Conservation (phyloP, 2,888 invertebrate genomes). For the Philopedon plagiatum region DNA sequence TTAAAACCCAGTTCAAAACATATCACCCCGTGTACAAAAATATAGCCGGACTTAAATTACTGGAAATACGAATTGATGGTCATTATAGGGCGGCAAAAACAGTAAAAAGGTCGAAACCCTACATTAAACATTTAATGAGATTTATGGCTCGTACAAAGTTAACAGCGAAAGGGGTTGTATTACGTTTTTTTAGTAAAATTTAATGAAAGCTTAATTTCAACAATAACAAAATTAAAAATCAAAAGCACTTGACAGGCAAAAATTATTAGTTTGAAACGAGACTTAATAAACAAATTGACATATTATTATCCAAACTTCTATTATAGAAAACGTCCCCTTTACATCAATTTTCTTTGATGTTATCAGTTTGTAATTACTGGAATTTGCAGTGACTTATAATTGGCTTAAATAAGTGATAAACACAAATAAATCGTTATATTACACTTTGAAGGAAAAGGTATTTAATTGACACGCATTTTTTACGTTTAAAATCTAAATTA, state of each 20-base stretch:
- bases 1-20: background rate
- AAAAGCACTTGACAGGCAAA: background rate
- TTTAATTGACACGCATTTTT: too few relatives aligned
- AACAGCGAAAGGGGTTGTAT: background rate
- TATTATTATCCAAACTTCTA: background rate
- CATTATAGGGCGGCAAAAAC: conserved; percentile 10
- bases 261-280: background rate
- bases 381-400: too few relatives aligned
- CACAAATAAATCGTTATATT: too few relatives aligned
- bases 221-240: background rate
- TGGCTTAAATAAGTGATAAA: too few relatives aligned
- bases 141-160: conserved; percentile 19
- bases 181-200: background rate
- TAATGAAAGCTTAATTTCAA: background rate
- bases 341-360: too few relatives aligned
- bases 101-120: conserved; percentile 6
- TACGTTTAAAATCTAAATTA: too few relatives aligned
- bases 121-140: conserved; percentile 11
- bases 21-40: background rate
- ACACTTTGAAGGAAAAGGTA: too few relatives aligned
- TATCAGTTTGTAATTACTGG: too few relatives aligned
- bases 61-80: background rate
- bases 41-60: background rate
- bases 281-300: background rate
- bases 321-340: too few relatives aligned